Evolutionary conservation across 2,113 vertebrate species (phyloP).

Genomic region (Scolopax mira): DNA sequence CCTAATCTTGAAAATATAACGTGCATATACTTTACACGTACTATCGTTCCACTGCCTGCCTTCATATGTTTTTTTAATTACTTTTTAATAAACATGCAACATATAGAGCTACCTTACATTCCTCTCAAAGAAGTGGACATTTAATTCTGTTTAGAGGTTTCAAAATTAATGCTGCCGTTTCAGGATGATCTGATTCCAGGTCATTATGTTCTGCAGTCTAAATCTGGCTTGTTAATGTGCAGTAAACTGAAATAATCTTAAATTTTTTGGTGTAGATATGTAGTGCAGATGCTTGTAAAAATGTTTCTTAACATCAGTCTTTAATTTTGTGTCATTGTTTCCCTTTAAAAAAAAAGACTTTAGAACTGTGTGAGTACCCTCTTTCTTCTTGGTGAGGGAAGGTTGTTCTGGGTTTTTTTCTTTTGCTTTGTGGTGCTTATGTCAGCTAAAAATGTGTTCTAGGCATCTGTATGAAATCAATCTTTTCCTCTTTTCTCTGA

Average conservation of each 20-base stretch:
- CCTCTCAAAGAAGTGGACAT: neutral
- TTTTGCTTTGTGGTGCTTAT: neutral
- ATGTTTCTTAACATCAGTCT: neutral
- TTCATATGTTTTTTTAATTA: neutral
- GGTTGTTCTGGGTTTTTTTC: neutral
- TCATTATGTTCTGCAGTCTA: neutral
- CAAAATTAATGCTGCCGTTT: neutral
- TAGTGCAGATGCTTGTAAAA: neutral
- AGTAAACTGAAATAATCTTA: neutral
- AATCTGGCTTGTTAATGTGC: neutral
- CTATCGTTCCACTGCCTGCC: constrained; percentile 14
- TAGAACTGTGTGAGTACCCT: neutral
- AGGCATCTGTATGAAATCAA: neutral
- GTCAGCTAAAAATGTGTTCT: neutral
- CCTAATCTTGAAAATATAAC: constrained; percentile 13
- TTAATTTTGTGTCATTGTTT: neutral
- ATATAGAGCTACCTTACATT: neutral
- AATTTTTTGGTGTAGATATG: neutral
- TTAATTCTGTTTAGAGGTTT: neutral
- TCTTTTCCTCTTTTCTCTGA: neutral
- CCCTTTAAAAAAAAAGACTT: neutral
- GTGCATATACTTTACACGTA: neutral
- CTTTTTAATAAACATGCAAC: neutral
- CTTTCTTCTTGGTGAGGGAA: neutral
- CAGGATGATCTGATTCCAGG: neutral